Base-by-base conservation (phyloP, 1,140 invertebrate genomes). In the Drosophila bipectinata region DNA sequence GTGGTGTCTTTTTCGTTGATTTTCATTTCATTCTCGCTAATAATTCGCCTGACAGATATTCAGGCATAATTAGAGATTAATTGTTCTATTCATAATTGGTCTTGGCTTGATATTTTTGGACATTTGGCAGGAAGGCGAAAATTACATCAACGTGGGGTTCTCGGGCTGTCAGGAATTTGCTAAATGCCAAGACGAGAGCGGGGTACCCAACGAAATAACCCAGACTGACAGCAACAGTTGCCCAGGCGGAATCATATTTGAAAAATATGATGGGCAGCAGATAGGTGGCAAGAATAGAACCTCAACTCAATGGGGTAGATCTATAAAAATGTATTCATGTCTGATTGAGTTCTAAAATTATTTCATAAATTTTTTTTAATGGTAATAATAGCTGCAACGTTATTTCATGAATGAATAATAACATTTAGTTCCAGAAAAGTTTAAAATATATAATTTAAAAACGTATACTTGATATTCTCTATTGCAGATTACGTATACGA, bases 61-160 rank as follows among this genome's bases (percentile, higher is more conserved):
- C 84, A 88, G 79, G 72, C 83, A 89, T 88, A 88, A 88, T 88
- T 88, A 88, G 84, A 88, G 83, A 88, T 88, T 88, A 88, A 88
- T 88, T 88, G 83, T 88, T 88, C 79, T 89, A 83, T 83, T 79
- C 82, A 85, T 85, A 85, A 85, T 85, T 80, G 82, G 82, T 79
- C 84, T 87, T 67, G 72, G 59, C 63, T 48, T 64, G 74, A 81
- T 82, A 88, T 88, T 87, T 87, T 82, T 87, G 82, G 81, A 80
- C 73, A 85, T 73, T 77, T 55, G 75, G 72, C 69, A 60, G 71
- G 49, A 79, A 72, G 55, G 45, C 72, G 60, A 60, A 76, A 72
- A 57, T 48, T 83, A 48, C 57, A 75, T 45, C 62, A 61, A 58
- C 63, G 59, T 77, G 72, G 77, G 76, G 62, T 61, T 77, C 47